Percentiles rank a stretch among this genome's conserved stretches.
Evolutionary conservation across 2,888 invertebrate species (phyloP).

Genomic region (Halictus ligatus): DNA sequence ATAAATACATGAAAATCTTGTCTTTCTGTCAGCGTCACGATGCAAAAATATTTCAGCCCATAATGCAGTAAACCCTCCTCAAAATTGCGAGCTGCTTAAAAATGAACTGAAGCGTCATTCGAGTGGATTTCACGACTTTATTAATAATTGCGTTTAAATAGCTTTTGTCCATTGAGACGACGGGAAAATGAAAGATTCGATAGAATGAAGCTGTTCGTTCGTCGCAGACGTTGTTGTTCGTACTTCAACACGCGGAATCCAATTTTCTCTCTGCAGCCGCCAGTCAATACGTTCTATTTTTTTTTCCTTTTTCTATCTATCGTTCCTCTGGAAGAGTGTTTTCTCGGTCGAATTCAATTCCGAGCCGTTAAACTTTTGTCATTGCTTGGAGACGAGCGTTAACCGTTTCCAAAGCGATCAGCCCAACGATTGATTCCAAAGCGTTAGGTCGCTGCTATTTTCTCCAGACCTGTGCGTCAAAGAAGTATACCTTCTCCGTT

Average conservation of each 20-base stretch:
- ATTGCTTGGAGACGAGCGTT: conserved; percentile 71
- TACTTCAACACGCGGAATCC: conserved; percentile 72
- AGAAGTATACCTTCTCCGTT: not conserved
- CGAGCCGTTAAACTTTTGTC: conserved; percentile 73
- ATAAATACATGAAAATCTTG: not conserved
- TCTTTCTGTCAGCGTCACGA: no score
- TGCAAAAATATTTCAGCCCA: no score
- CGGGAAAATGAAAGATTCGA: conserved; percentile 17
- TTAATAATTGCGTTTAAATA: conserved; percentile 13
- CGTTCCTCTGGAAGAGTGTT: conserved; percentile 41
- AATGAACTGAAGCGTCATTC: not conserved
- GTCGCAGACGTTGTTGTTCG: conserved; percentile 39
- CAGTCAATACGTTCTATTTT: conserved; percentile 54
- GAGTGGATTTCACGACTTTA: not conserved
- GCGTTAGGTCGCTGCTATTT: conserved; percentile 16
- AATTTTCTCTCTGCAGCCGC: conserved; percentile 72
- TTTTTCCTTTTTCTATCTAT: conserved; percentile 37
- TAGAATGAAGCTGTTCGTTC: conserved; percentile 47
- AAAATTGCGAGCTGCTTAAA: not conserved
- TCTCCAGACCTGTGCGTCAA: not conserved
- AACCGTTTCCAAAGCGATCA: conserved; percentile 54
- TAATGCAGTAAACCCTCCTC: no score
- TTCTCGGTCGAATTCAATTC: conserved; percentile 71
- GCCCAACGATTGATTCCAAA: conserved; percentile 42
- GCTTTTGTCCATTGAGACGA: not conserved